Base-by-base conservation (phyloP, 2,888 invertebrate genomes). In the Sisyra nigra region DNA sequence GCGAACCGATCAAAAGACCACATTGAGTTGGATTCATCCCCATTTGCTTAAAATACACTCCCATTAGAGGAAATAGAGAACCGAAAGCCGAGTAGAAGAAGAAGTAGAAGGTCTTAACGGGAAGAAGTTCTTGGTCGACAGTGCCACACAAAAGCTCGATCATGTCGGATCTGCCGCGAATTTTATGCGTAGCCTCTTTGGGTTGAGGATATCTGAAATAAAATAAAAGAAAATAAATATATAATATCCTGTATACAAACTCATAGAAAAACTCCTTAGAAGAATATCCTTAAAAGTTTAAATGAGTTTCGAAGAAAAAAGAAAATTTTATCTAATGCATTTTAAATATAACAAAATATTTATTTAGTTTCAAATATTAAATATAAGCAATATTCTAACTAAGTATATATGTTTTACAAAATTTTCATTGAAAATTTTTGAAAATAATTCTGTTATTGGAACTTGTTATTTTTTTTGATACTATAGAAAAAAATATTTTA, bases 51-150 rank as follows among this genome's bases (percentile, higher is more conserved):
- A 98, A 98, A 67, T 97, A 99, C 37, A 98, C 91, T 31, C 94
- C 97, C 83, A 98, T 88, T 47, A 99, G 68, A 0, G 98, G 98
- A 60, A 97, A 98, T 11, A 98, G 73, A 1, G 93, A 93, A 5
- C 98, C 98, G 61, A 98, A 98, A 1, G 97, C 96, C 34, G 96
- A 92, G 65, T 96, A 98, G 69, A 97, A 98, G 73, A 96, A 96
- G 67, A 99, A 96, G 63, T 98, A 98, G 66, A 98, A 98, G 15
- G 89, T 82, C 66, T 98, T 97, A 52, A 93, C 92, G 43, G 93
- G 82, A 51, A 97, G 73, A 42, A 98, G 69, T 62, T 94, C 92
- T 53, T 85, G 86, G 62, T 93, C 89, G 33, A 91, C 81, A 30
- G 80, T 69, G 29, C 87, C 84, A 59, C 80, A 83, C 49, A 89